phyloP scores from a whole-genome alignment of 2,113 vertebrate species.

The Octodon degus region DNA sequence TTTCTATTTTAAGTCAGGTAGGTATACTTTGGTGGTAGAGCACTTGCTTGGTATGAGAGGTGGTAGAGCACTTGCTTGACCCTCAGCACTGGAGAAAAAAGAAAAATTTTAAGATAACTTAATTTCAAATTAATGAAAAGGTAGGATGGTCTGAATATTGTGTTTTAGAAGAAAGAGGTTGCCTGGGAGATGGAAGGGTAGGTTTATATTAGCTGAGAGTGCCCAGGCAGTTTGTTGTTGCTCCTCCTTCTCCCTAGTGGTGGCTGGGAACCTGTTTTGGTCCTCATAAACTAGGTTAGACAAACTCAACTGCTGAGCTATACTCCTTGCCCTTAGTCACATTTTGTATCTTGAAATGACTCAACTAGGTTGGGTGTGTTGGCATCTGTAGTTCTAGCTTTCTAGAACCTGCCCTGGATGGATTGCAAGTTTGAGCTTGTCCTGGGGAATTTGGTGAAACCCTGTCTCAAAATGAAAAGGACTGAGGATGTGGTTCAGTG shows the following conservation, averaged over 20 bases:
- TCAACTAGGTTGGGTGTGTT: not conserved
- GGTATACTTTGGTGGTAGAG: not conserved
- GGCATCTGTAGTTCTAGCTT: not conserved
- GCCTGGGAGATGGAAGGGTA: not conserved
- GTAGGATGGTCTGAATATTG: not conserved
- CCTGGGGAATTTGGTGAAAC: not conserved
- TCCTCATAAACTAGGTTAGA: not conserved
- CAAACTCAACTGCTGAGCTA: not conserved
- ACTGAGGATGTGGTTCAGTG: not conserved
- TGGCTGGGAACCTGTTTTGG: not conserved
- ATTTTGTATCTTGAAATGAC: slow-evolving; percentile 48
- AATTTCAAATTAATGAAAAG: slow-evolving; percentile 7
- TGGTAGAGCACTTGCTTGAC: not conserved
- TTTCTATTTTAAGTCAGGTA: not conserved
- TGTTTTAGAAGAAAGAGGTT: slow-evolving; percentile 35
- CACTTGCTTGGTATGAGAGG: not conserved
- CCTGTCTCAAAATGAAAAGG: not conserved
- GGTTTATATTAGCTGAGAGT: slow-evolving; percentile 20
- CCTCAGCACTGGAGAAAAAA: not conserved
- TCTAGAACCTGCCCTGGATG: not conserved
- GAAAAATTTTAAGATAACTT: not conserved
- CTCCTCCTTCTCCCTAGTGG: not conserved
- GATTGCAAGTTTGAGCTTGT: not conserved
- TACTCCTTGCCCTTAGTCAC: not conserved
- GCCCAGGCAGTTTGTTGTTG: not conserved